Evolutionary conservation across 2,113 vertebrate genomes (phyloP).

Genomic region (Carollia perspicillata): DNA sequence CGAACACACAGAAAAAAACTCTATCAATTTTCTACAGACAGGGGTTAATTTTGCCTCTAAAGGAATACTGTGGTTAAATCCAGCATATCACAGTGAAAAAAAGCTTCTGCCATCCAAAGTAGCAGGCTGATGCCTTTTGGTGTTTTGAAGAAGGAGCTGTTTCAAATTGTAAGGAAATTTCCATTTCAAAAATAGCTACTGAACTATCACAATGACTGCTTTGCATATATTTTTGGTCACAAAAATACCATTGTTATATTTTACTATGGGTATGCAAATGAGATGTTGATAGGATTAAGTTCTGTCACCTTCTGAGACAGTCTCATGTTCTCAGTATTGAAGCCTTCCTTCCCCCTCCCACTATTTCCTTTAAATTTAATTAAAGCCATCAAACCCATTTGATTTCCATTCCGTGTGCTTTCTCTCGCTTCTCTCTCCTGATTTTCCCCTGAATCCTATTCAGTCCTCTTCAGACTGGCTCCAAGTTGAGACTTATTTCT

Average conservation of each 20-base stretch:
- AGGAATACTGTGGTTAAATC: conserved; percentile 43
- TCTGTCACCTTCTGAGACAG: conserved; percentile 64
- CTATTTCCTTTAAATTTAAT: conserved; percentile 64
- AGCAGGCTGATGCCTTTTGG: conserved; percentile 61
- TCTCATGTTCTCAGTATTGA: conserved; percentile 45
- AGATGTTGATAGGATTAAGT: conserved; percentile 77
- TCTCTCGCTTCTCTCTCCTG: background rate
- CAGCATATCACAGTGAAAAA: conserved; percentile 53
- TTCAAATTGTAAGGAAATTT: conserved; percentile 76
- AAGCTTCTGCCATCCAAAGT: conserved; percentile 44
- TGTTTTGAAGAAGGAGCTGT: conserved; percentile 71
- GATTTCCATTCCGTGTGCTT: background rate
- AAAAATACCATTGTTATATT: conserved; percentile 76
- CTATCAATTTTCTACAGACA: conserved; percentile 30
- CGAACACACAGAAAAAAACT: conserved; percentile 24
- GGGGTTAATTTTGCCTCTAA: conserved; percentile 32
- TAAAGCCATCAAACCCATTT: conserved; percentile 59
- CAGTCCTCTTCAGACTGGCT: background rate
- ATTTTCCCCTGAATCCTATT: background rate
- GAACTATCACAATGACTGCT: conserved; percentile 75
- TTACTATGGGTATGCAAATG: conserved; percentile 75
- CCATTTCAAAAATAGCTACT: conserved; percentile 79
- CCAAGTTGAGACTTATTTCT: background rate
- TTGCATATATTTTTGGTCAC: conserved; percentile 78
- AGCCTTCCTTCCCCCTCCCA: background rate